These are phyloP conservation scores for Drosophila varians DNA, from an alignment of 1,140 invertebrate species.

Conservation along the genomic window DNA sequence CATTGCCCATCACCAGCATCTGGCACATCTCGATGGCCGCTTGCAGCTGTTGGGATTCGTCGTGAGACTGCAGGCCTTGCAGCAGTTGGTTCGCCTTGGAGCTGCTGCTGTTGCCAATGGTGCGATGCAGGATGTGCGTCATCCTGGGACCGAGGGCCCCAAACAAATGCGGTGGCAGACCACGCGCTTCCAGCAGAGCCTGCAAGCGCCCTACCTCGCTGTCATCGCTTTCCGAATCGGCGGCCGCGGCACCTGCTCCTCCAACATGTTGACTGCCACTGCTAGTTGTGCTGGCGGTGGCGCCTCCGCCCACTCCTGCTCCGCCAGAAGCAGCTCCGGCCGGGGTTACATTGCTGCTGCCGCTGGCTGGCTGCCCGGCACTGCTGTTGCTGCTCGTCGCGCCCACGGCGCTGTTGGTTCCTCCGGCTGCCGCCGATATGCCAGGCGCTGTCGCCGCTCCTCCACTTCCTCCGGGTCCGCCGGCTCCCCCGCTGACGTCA, in stretches of 20 bases:
- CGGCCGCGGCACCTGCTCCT: slow-evolving; percentile 54
- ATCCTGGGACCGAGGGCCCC: slow-evolving; percentile 97
- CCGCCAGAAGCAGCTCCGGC: slow-evolving; percentile 24
- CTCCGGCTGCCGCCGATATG: slow-evolving; percentile 24
- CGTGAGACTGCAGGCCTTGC: slow-evolving; percentile 96
- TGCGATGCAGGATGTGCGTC: slow-evolving; percentile 97
- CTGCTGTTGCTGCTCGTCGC: slow-evolving; percentile 50
- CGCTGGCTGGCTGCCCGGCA: slow-evolving; percentile 57
- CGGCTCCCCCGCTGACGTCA: slow-evolving; percentile 44
- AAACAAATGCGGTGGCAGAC: slow-evolving; percentile 97
- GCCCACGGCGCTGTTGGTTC: slow-evolving; percentile 65
- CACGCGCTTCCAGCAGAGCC: slow-evolving; percentile 95
- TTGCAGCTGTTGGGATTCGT: slow-evolving; percentile 98
- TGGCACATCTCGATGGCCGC: slow-evolving; percentile 99
- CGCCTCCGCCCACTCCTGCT: neutral
- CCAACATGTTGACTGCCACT: slow-evolving; percentile 20
- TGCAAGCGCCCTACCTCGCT: slow-evolving; percentile 94
- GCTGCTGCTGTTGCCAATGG: slow-evolving; percentile 93
- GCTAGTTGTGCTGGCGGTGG: slow-evolving; percentile 9
- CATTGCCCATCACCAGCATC: slow-evolving; percentile 99
- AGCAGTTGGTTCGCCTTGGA: slow-evolving; percentile 97
- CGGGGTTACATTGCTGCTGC: slow-evolving; percentile 56
- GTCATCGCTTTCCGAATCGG: slow-evolving; percentile 89
- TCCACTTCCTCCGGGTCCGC: slow-evolving; percentile 7
- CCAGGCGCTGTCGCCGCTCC: slow-evolving; percentile 13